A percentile compares a stretch with the other conserved stretches of the same genome.
These are phyloP conservation scores for Anguilla pacifica DNA, from an alignment of 2,797 vertebrate genomes.

Conservation along the genomic window DNA sequence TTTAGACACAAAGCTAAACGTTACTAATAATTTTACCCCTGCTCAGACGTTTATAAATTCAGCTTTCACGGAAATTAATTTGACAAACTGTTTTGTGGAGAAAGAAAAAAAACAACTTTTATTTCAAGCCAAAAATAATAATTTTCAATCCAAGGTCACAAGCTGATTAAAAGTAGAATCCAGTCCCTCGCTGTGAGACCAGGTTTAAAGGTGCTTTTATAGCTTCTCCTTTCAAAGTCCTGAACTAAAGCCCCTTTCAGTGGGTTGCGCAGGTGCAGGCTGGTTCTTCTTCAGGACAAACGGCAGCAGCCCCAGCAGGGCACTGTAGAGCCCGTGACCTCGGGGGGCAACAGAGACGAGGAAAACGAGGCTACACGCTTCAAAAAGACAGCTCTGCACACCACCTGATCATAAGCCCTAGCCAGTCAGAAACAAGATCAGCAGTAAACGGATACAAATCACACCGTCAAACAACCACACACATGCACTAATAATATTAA, in stretches of 20 bases:
- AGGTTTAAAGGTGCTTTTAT: neutral
- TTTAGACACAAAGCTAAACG: neutral
- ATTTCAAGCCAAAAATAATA: neutral
- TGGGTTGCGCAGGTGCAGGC: neutral
- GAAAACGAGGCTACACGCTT: neutral
- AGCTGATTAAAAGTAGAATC: neutral
- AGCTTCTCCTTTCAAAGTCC: neutral
- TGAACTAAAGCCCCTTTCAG: neutral
- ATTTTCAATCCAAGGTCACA: neutral
- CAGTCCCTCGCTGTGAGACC: neutral
- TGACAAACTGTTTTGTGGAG: neutral
- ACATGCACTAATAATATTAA: neutral
- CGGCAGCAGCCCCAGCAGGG: neutral
- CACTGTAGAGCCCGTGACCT: neutral
- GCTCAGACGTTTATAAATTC: neutral
- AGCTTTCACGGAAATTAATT: neutral
- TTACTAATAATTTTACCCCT: neutral
- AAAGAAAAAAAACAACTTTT: neutral
- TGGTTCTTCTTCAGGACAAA: neutral
- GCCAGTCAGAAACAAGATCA: neutral
- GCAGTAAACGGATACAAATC: neutral
- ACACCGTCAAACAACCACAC: neutral
- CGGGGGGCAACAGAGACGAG: neutral
- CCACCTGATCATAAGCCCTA: neutral
- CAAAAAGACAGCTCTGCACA: neutral